phyloP scores from a whole-genome alignment of 1,140 invertebrate genomes.

The Lamellibrachia luymesi region DNA sequence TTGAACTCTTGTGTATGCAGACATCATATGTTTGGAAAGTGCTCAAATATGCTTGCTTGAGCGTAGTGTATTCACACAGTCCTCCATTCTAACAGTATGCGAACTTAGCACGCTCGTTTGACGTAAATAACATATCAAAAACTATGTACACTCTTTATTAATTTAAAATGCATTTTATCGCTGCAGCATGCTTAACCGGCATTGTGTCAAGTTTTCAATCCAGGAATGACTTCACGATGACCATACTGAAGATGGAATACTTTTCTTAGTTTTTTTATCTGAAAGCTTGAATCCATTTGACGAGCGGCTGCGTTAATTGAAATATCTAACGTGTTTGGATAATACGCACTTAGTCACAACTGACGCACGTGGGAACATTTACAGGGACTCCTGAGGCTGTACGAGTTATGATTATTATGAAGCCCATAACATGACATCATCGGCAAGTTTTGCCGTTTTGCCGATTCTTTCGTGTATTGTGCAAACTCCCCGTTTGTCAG shows the following conservation, averaged over 20 bases:
- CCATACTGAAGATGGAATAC: neutral
- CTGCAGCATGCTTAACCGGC: neutral
- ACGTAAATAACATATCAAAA: neutral
- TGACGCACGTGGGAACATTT: no score
- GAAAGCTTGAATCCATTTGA: neutral
- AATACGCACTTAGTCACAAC: no score
- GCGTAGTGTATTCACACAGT: neutral
- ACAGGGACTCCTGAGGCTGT: no score
- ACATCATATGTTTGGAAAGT: neutral
- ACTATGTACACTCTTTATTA: neutral
- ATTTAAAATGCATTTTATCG: neutral
- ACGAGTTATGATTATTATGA: no score
- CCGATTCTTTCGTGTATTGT: no score
- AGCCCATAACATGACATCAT: no score
- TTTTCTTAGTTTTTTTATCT: neutral
- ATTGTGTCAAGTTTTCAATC: neutral
- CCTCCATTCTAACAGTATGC: neutral
- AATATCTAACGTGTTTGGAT: neutral
- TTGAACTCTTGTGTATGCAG: no score
- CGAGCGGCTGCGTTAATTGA: neutral
- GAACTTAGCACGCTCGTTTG: neutral
- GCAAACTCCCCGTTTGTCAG: no score
- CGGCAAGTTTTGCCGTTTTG: no score
- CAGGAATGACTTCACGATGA: neutral
- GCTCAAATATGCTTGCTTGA: neutral